phyloP scores from a whole-genome alignment of 2,888 invertebrate genomes.

The Cephonodes hylas region DNA sequence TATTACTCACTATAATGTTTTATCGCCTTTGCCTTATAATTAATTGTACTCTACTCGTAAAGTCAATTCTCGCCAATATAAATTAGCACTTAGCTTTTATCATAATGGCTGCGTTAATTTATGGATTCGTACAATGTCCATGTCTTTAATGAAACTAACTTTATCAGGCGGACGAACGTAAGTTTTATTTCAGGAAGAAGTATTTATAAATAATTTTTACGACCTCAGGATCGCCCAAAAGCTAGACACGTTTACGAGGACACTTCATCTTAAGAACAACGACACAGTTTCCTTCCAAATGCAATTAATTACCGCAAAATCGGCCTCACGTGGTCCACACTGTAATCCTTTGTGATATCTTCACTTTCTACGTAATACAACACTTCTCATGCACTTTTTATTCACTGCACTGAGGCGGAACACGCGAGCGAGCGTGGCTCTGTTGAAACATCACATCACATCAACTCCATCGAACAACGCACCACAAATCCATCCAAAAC shows the following conservation, averaged over 20 bases:
- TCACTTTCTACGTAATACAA: slow-evolving; percentile 46
- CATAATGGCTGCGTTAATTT: neutral
- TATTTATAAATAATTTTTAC: neutral
- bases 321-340: slow-evolving; percentile 51
- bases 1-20: too few species aligned
- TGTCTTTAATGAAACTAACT: neutral
- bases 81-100: neutral
- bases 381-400: neutral
- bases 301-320: slow-evolving; percentile 33
- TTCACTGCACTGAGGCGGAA: neutral
- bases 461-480: slow-evolving; percentile 34
- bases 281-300: slow-evolving; percentile 32
- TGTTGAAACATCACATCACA: slow-evolving; percentile 25
- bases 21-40: neutral
- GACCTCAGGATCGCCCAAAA: neutral
- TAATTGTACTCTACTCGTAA: neutral
- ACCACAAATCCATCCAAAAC: slow-evolving; percentile 35
- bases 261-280: neutral
- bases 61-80: neutral
- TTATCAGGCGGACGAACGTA: neutral
- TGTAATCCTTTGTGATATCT: slow-evolving; percentile 56
- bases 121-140: neutral
- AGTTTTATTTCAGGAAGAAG: neutral
- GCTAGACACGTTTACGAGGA: too few species aligned
- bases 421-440: slow-evolving; percentile 17